These are phyloP conservation scores for Oreohelix idahoensis DNA, from an alignment of 1,140 invertebrate genomes.

Conservation along the genomic window DNA sequence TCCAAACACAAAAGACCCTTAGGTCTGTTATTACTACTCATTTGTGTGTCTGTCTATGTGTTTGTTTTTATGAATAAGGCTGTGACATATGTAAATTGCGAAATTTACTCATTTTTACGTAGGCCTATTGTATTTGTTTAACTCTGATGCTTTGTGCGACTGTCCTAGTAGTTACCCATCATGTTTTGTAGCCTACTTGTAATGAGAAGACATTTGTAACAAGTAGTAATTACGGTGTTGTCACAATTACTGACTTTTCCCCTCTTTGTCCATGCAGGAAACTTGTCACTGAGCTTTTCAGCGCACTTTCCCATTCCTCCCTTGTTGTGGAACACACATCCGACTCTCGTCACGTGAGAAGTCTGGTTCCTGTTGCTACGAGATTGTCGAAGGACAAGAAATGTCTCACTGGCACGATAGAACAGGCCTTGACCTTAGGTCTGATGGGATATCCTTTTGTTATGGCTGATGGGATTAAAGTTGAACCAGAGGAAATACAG, in stretches of 20 bases:
- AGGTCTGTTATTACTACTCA: too few species aligned
- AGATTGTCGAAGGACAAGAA: slow-evolving; percentile 13
- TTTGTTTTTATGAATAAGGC: too few species aligned
- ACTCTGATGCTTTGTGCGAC: too few species aligned
- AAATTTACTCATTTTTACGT: too few species aligned
- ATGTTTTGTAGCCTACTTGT: too few species aligned
- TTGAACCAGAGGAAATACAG: not conserved
- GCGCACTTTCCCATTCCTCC: not conserved
- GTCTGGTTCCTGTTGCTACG: slow-evolving; percentile 49
- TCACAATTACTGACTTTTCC: not conserved
- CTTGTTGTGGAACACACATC: slow-evolving; percentile 56
- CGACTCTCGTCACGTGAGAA: slow-evolving; percentile 52
- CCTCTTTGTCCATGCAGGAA: not conserved
- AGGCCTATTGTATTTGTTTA: too few species aligned
- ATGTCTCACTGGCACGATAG: slow-evolving; percentile 77
- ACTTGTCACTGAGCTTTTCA: not conserved
- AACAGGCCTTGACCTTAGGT: slow-evolving; percentile 86
- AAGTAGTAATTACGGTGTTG: not conserved
- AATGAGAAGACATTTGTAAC: too few species aligned
- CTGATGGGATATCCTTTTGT: slow-evolving; percentile 88
- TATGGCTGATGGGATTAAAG: slow-evolving; percentile 77
- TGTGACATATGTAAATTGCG: too few species aligned
- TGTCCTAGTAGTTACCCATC: too few species aligned
- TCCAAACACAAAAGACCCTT: too few species aligned
- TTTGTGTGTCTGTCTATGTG: too few species aligned